Percentiles rank a stretch among this genome's conserved stretches.
Evolutionary conservation across 1,140 invertebrate species (phyloP).

Genomic region (Ips typographus): DNA sequence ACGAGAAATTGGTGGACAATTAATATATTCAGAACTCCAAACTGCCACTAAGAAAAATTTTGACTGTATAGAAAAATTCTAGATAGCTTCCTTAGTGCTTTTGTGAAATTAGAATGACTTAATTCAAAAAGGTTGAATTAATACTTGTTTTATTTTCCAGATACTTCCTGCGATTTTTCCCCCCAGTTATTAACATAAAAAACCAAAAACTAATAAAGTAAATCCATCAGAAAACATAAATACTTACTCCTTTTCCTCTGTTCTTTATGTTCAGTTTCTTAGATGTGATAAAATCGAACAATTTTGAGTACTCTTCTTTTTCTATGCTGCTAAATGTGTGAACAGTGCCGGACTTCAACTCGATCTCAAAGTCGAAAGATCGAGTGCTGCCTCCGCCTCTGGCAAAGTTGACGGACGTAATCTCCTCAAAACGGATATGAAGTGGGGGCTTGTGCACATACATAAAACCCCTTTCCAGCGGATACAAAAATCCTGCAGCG

Average conservation of each 20-base stretch:
- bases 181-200: not conserved
- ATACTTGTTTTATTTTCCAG: not conserved
- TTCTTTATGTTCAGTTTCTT: constrained; percentile 97
- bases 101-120: too few species aligned
- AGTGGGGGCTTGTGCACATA: constrained; percentile 99
- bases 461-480: constrained; percentile 98
- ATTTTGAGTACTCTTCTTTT: constrained; percentile 96
- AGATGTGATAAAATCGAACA: constrained; percentile 92
- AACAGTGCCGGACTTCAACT: constrained; percentile 83
- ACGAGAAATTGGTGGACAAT: too few species aligned
- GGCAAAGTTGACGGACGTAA: constrained; percentile 94
- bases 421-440: constrained; percentile 98
- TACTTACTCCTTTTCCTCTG: constrained; percentile 80
- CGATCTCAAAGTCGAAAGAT: constrained; percentile 98
- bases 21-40: too few species aligned
- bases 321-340: constrained; percentile 98
- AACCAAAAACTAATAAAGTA: not conserved
- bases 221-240: not conserved
- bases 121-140: too few species aligned
- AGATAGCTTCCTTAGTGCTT: too few species aligned
- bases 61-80: too few species aligned
- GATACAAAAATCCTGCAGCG: constrained; percentile 96
- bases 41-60: too few species aligned
- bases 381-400: constrained; percentile 91
- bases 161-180: not conserved